Conservation (phyloP, 2,797 vertebrate species). For the Acipenser oxyrinchus region DNA sequence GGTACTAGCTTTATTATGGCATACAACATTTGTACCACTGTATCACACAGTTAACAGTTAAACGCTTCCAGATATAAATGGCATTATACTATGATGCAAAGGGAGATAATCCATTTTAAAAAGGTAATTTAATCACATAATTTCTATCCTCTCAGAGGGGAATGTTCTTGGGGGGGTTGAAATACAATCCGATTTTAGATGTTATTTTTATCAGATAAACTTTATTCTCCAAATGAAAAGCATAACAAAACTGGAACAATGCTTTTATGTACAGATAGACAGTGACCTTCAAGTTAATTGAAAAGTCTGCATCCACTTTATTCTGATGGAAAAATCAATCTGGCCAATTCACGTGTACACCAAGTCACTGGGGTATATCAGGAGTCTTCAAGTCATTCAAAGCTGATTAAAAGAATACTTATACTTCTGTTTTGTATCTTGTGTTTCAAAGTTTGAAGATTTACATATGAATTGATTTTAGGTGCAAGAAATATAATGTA, state of each 20-base stretch:
- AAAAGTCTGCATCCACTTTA: constrained; percentile 13
- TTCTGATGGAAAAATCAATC: constrained; percentile 15
- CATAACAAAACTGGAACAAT: constrained; percentile 9
- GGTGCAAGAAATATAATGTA: too few species aligned
- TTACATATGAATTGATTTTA: too few species aligned
- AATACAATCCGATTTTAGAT: constrained; percentile 7
- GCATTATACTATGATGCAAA: background rate
- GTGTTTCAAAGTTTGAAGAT: too few species aligned
- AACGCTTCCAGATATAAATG: background rate
- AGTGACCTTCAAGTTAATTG: constrained; percentile 16
- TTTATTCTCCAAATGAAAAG: constrained; percentile 9
- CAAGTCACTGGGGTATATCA: background rate
- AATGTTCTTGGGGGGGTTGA: background rate
- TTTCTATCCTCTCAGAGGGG: background rate
- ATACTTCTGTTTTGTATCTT: background rate
- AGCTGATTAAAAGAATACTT: background rate
- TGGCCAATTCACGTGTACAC: constrained; percentile 9
- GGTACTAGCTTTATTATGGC: background rate
- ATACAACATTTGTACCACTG: background rate
- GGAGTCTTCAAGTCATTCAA: background rate
- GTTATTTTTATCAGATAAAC: constrained; percentile 10
- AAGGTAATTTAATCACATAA: constrained; percentile 1
- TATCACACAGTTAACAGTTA: background rate
- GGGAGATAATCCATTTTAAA: background rate
- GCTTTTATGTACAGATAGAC: constrained; percentile 2